Conservation (phyloP, 2,797 vertebrate genomes). For the Pangasius larnaudii region DNA sequence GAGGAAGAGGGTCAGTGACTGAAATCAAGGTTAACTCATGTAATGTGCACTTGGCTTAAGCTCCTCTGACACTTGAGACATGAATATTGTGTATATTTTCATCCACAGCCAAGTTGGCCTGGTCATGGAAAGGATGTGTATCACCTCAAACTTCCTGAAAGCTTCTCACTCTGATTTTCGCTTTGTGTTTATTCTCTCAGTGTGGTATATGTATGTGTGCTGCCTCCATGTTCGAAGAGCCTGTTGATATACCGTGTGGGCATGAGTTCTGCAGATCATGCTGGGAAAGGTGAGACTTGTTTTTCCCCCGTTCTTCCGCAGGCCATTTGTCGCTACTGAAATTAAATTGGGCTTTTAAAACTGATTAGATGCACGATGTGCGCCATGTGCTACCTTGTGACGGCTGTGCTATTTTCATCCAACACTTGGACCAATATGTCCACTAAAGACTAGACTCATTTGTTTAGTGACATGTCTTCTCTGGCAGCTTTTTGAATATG, state of each 20-base stretch:
- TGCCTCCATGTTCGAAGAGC: constrained; percentile 94
- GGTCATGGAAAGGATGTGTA: background rate
- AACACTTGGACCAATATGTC: background rate
- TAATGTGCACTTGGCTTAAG: background rate
- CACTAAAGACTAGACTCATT: background rate
- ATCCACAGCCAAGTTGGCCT: background rate
- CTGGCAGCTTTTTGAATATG: constrained; percentile 91
- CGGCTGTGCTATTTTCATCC: background rate
- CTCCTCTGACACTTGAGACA: background rate
- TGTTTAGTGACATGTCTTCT: constrained; percentile 13
- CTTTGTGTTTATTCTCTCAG: constrained; percentile 69
- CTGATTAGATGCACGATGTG: background rate
- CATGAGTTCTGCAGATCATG: constrained; percentile 97
- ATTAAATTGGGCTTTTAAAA: background rate
- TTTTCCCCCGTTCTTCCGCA: background rate
- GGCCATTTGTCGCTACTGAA: background rate
- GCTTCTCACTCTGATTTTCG: background rate
- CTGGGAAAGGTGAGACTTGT: constrained; percentile 93
- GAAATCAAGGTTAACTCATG: background rate
- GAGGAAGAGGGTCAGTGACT: background rate
- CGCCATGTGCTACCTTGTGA: background rate
- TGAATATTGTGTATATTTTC: background rate
- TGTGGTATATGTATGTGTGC: constrained; percentile 98
- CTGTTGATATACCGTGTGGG: constrained; percentile 95
- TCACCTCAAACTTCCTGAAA: background rate